Conservation (phyloP, 2,113 vertebrate species). For the Kryptolebias marmoratus region DNA sequence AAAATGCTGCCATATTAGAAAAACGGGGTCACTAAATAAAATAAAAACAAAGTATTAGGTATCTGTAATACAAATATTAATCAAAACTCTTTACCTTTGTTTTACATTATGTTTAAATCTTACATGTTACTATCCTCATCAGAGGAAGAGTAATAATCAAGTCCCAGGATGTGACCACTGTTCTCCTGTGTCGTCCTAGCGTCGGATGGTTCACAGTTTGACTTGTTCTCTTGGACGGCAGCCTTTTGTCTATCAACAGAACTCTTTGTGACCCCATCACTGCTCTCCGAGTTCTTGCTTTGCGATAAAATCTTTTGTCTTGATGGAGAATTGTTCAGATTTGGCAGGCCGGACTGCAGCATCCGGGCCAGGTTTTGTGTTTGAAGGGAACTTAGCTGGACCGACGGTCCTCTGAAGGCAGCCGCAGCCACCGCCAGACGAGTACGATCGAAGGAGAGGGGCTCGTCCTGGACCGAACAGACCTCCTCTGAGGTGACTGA, state of each 20-base stretch:
- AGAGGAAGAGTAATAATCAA: slow-evolving; percentile 81
- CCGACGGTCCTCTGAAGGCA: slow-evolving; percentile 55
- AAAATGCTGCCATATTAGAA: no score
- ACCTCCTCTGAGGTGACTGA: slow-evolving; percentile 22
- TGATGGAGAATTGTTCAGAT: slow-evolving; percentile 54
- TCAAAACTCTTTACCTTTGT: no score
- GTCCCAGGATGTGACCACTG: slow-evolving; percentile 69
- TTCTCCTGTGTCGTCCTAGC: slow-evolving; percentile 5
- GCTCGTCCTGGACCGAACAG: slow-evolving; percentile 73
- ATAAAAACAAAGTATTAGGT: no score
- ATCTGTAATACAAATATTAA: no score
- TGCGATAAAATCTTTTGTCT: slow-evolving; percentile 2
- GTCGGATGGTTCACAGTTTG: neutral
- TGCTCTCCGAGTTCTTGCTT: neutral
- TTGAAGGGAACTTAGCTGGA: slow-evolving; percentile 31
- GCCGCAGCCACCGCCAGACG: slow-evolving; percentile 73
- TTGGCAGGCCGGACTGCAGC: slow-evolving; percentile 76
- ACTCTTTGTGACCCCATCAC: neutral
- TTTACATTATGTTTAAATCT: neutral
- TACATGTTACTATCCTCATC: slow-evolving; percentile 74
- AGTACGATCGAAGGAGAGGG: slow-evolving; percentile 75
- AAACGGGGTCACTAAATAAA: no score
- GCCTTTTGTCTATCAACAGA: neutral
- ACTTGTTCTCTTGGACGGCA: neutral
- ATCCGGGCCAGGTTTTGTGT: slow-evolving; percentile 64